Base-by-base conservation (phyloP, 2,888 invertebrate genomes). In the Monoplex corrugatus region DNA sequence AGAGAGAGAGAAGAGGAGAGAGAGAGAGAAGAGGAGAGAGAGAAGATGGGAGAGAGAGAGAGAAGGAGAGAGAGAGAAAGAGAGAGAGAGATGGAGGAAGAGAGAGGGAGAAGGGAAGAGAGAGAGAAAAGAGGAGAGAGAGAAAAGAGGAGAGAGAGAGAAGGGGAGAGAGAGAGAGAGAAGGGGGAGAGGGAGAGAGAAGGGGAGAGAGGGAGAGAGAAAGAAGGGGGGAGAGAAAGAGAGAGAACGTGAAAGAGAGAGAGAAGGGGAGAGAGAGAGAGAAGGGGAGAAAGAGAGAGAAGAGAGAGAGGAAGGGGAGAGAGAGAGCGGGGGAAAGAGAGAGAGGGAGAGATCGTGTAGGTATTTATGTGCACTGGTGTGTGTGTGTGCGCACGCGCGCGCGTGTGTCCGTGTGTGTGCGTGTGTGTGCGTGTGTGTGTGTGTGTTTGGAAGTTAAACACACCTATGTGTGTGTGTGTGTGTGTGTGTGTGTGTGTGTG, bases 401-500 rank as follows among this genome's bases (percentile, higher is more conserved):
- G 75, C 35, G 75, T 75, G 75, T 75, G 35, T 80, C 35, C 35
- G 85, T 87, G 86, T 57, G 57, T 38, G 86, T 63, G 57, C 35
- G 40, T 86, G 50, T 63, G 40, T 86, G 86, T 63, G 32, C 35
- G 86, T 63, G 57, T 86, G 38, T 57, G 57, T 86, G 86, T 35
- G 40, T 63, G 86, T 86, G 19, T 50, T 50, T 50, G 50, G 8
- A 50, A 13, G 50, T n/a, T n/a, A n/a, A n/a, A n/a, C n/a, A n/a
- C n/a, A n/a, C n/a, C n/a, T 85, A 45, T 85, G 32, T 85, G 32
- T 85, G 85, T 85, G 45, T 50, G 44, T 85, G 45, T 85, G 45
- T 45, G 43, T 85, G 86, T 80, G 68, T 28, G 68, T 28, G 68
- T 68, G n/a, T 68, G 68, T 38, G 50, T 45, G 45, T n/a, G 32